Evolutionary conservation across 30 jellyfish, hydroid and myxozoan species (phyloP).

Genomic region (Catostylus mosaicus): DNA sequence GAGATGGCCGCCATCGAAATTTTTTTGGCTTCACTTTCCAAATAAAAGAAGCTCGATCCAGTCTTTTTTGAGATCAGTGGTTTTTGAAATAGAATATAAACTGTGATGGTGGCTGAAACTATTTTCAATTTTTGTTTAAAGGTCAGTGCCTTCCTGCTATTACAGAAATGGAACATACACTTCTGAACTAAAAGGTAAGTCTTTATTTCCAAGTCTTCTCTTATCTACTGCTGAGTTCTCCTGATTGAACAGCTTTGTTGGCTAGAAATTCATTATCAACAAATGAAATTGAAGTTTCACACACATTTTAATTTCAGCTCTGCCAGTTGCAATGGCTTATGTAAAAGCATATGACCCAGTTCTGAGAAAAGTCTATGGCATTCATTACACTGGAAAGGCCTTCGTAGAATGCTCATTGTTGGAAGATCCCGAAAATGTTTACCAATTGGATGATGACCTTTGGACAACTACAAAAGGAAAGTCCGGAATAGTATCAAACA

Average conservation of each 20-base stretch:
- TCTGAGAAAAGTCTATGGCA: conserved; percentile 1
- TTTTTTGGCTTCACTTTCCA: no score
- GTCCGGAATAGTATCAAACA: conserved; percentile 3
- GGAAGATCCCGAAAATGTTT: neutral
- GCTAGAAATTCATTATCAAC: no score
- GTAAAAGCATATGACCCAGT: conserved; percentile 19
- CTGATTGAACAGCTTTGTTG: no score
- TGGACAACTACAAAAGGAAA: neutral
- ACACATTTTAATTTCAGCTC: no score
- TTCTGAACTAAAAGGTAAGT: neutral
- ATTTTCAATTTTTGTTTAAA: neutral
- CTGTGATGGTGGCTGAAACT: no score
- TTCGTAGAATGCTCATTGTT: neutral
- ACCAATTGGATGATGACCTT: conserved; percentile 6
- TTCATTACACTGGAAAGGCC: neutral
- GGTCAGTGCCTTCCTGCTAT: conserved; percentile 15
- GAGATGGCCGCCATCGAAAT: no score
- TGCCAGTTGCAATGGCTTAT: conserved; percentile 8
- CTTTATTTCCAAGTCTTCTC: no score
- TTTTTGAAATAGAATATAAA: no score
- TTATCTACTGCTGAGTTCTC: no score
- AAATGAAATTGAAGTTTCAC: no score
- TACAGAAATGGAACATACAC: conserved; percentile 25
- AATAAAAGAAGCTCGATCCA: no score
- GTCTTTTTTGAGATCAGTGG: no score